phyloP scores from a whole-genome alignment of 2,113 vertebrate genomes.

The Uropsilus gracilis region DNA sequence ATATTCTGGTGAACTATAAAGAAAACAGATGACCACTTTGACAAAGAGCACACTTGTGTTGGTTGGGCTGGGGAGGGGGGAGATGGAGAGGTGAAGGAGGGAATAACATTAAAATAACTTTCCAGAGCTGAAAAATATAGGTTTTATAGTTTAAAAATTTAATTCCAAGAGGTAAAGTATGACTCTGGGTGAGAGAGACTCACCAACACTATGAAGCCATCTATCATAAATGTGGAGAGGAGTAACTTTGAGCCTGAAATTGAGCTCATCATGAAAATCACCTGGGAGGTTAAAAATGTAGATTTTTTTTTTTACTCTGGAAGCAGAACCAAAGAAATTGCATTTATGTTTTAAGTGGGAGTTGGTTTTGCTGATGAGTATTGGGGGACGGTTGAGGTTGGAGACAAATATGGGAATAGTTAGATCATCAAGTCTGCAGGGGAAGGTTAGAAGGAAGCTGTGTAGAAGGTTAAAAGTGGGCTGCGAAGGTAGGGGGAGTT shows the following conservation, averaged over 20 bases:
- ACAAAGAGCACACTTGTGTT: not conserved
- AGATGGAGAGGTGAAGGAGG: too few relatives aligned
- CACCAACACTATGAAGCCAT: too few relatives aligned
- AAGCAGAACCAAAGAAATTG: not conserved
- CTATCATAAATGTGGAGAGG: not conserved
- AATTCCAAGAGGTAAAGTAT: not conserved
- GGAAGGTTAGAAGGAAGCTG: not conserved
- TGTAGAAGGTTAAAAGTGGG: not conserved
- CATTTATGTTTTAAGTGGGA: not conserved
- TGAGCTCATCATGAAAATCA: not conserved
- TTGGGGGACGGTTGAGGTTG: not conserved
- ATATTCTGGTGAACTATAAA: constrained; percentile 24
- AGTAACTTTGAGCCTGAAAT: not conserved
- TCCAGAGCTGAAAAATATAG: not conserved
- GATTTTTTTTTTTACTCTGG: not conserved
- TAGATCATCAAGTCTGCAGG: not conserved
- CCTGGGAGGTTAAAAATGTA: not conserved
- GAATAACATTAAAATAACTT: not conserved
- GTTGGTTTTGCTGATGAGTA: not conserved
- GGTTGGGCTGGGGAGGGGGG: too few relatives aligned
- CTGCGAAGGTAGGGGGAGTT: not conserved
- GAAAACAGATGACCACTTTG: not conserved
- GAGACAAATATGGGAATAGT: not conserved
- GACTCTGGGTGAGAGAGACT: not conserved
- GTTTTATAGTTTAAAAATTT: not conserved